A percentile compares a stretch with the other conserved stretches of the same genome.
Conservation (phyloP, 2,113 vertebrate species). For the Silurus asotus region DNA sequence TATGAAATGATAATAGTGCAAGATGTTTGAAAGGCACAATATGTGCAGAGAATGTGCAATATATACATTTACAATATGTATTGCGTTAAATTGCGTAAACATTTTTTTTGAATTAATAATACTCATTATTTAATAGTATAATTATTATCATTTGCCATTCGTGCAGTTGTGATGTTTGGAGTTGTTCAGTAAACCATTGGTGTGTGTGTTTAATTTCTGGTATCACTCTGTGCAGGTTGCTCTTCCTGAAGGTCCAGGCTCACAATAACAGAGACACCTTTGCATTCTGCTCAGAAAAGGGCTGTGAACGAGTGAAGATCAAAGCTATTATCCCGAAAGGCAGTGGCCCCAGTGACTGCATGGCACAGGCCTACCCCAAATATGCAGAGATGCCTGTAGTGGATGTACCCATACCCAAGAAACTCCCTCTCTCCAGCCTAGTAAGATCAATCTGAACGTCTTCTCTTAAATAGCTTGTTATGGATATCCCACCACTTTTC, state of each 20-base stretch:
- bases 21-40: no score
- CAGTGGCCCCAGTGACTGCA: slow-evolving; percentile 83
- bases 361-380: slow-evolving; percentile 81
- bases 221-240: slow-evolving; percentile 71
- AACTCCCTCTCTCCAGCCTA: slow-evolving; percentile 72
- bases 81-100: background rate
- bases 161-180: background rate
- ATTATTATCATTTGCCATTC: background rate
- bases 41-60: no score
- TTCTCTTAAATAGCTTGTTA: background rate
- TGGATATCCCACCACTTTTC: background rate
- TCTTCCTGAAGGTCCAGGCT: slow-evolving; percentile 89
- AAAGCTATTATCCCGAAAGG: slow-evolving; percentile 82
- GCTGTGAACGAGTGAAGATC: slow-evolving; percentile 91
- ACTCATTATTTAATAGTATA: background rate
- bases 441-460: slow-evolving; percentile 65
- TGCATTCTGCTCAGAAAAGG: slow-evolving; percentile 90
- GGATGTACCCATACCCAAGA: slow-evolving; percentile 90
- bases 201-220: background rate
- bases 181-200: background rate
- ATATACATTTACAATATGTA: background rate
- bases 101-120: background rate
- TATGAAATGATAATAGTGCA: no score
- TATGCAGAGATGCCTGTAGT: slow-evolving; percentile 81
- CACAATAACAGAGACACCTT: slow-evolving; percentile 84